phyloP scores from a whole-genome alignment of 1,140 invertebrate genomes.

The Pogonomyrmex barbatus region DNA sequence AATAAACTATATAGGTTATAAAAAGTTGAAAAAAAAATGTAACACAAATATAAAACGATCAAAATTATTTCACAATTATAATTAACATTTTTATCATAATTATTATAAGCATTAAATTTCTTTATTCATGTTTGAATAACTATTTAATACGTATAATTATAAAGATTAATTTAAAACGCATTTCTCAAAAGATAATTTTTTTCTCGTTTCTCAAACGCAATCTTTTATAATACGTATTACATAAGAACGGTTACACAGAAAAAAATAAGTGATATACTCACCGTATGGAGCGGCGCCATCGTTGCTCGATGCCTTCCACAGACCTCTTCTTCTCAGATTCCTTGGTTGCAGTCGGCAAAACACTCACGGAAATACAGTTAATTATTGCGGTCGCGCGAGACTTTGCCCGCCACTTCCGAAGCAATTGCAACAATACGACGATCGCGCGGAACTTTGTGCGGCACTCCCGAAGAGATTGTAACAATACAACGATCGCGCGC shows the following conservation, averaged over 20 bases:
- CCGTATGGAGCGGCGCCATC: background rate
- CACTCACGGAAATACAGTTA: background rate
- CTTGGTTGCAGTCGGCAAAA: background rate
- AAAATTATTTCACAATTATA: background rate
- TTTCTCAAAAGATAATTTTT: background rate
- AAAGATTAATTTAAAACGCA: background rate
- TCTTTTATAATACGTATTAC: background rate
- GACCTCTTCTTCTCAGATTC: conserved; percentile 3
- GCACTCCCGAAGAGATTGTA: background rate
- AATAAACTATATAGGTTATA: background rate
- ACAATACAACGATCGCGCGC: background rate
- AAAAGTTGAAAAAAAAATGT: background rate
- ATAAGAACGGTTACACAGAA: no score
- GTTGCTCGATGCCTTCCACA: background rate
- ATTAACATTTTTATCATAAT: conserved; percentile 1
- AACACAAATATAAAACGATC: conserved; percentile 3
- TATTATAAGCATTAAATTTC: background rate
- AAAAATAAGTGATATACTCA: conserved; percentile 6
- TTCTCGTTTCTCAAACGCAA: background rate
- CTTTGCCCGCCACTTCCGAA: background rate
- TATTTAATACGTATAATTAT: background rate
- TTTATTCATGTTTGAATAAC: background rate
- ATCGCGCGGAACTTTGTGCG: background rate
- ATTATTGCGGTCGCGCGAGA: background rate
- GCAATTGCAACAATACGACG: background rate